Evolutionary conservation across 2,113 vertebrate genomes (phyloP).

Genomic region (Trichechus manatus): DNA sequence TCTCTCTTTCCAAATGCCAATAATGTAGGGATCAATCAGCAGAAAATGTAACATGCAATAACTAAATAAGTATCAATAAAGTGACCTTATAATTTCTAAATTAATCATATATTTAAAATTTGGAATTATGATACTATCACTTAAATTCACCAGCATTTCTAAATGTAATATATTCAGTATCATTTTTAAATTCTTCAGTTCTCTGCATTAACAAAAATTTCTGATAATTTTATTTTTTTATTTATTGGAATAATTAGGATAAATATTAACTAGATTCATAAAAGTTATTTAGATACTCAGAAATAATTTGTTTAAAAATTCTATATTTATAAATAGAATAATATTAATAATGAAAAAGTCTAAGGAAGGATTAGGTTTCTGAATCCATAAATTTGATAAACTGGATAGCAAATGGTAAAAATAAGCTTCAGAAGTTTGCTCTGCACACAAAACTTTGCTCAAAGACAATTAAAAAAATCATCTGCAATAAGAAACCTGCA

Average conservation of each 20-base stretch:
- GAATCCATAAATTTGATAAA: background rate
- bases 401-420: background rate
- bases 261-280: background rate
- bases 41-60: constrained; percentile 57
- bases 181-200: too few relatives aligned
- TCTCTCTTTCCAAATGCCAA: background rate
- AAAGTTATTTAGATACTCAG: background rate
- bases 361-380: background rate
- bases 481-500: background rate
- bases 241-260: background rate
- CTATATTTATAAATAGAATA: background rate
- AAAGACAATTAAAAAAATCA: background rate
- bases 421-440: background rate
- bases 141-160: too few relatives aligned
- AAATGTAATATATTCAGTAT: too few relatives aligned
- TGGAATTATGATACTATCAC: too few relatives aligned
- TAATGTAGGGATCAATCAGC: background rate
- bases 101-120: too few relatives aligned
- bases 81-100: constrained; percentile 44
- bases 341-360: background rate
- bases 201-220: too few relatives aligned
- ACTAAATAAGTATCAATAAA: constrained; percentile 26
- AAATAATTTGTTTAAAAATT: background rate
- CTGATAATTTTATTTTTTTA: background rate
- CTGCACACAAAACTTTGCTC: background rate